phyloP scores from a whole-genome alignment of 2,888 invertebrate genomes.

The Adelognathus sp. region DNA sequence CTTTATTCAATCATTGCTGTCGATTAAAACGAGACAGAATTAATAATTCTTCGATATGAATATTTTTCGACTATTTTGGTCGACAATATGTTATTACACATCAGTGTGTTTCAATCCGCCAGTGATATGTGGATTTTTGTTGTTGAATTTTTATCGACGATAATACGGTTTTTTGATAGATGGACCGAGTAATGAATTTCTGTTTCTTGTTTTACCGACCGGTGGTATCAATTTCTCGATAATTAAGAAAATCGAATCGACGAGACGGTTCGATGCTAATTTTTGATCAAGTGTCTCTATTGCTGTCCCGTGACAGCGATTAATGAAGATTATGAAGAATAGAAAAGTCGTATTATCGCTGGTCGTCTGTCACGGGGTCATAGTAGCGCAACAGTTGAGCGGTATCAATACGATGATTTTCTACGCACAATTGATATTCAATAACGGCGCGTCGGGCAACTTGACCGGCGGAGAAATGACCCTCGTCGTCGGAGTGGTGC shows the following conservation, averaged over 20 bases:
- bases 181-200: not conserved
- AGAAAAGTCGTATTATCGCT: slow-evolving; percentile 64
- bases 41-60: too few relatives aligned
- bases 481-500: slow-evolving; percentile 70
- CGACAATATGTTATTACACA: too few relatives aligned
- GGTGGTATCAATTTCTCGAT: not conserved
- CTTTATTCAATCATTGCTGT: not conserved
- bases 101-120: too few relatives aligned
- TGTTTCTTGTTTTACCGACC: not conserved
- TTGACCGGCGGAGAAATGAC: slow-evolving; percentile 69
- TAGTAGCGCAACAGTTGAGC: slow-evolving; percentile 72
- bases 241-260: not conserved
- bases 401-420: slow-evolving; percentile 72
- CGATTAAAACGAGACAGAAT: too few relatives aligned
- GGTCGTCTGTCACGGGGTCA: slow-evolving; percentile 65
- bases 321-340: slow-evolving; percentile 63
- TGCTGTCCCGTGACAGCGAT: slow-evolving; percentile 47
- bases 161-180: not conserved
- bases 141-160: not conserved
- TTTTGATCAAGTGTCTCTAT: not conserved
- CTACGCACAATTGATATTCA: slow-evolving; percentile 71
- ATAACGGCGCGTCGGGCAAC: slow-evolving; percentile 70
- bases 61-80: too few relatives aligned
- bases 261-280: not conserved
- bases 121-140: too few relatives aligned